Evolutionary conservation across 1,140 invertebrate species (phyloP), one percentile per base, ranked within the genome.

Genomic region (Drosophila pruinosa): DNA sequence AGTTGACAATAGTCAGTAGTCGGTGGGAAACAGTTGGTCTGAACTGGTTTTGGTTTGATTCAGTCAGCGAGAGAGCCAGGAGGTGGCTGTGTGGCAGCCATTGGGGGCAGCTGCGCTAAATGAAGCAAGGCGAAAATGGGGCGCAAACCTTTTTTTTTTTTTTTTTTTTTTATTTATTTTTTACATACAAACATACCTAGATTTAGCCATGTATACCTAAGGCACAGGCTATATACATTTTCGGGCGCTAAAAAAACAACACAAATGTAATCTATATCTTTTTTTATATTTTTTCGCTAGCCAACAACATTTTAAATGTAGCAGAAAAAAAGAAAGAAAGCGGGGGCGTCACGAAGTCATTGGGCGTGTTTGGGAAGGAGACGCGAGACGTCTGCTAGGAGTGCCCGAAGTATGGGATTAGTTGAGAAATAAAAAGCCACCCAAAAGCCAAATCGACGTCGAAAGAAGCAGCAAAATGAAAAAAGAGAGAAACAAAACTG

Each of bases 261-360:
- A 72, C 36, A 59, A 67, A 54, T 72, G 70, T 72, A 72, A 72
- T 72, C 70, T 72, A 72, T 72, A 72, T 72, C 54, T 72, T 53
- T 54, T 72, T 26, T 12, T 45, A n/a, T n/a, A n/a, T 45, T 52
- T 17, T 5, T 28, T 12, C 14, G 34, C 34, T 43, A 24, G 50
- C 36, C 45, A 62, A 57, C 50, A 59, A 59, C 38, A 69, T 47
- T 63, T 63, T 47, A 63, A 70, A 64, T 52, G 41, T 47, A 22
- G 39, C 53, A 47, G 19, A 28, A 56, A 7, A 53, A 48, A 54
- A 50, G 12, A 34, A 19, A 56, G 22, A 22, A 69, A 43, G 12
- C 6, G 10, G 1, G 5, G 53, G 54, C 21, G 34, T 36, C 53
- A 65, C 68, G 53, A 72, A 67, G 67, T 67, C 53, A 31, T 5